Evolutionary conservation across 53 echinoderm and acorn worm genomes (phyloP).

Genomic region (Astropecten irregularis): DNA sequence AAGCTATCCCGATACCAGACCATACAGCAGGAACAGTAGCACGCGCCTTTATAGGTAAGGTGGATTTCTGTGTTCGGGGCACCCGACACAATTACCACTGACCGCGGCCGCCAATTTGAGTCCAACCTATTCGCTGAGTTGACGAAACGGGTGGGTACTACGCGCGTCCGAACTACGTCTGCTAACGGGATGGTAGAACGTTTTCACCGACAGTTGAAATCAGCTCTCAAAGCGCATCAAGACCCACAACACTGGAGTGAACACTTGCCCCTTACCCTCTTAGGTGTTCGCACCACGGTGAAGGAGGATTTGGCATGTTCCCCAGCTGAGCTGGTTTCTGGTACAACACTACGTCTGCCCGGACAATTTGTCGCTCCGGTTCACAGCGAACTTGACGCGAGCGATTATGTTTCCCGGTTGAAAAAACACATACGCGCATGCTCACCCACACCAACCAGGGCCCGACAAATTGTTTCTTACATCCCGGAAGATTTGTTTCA

Average conservation of each 20-base stretch:
- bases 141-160: slow-evolving; percentile 41
- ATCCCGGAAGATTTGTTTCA: background rate
- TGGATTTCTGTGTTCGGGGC: slow-evolving; percentile 62
- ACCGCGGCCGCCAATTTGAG: slow-evolving; percentile 67
- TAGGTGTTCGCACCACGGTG: slow-evolving; percentile 39
- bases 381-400: slow-evolving; percentile 1
- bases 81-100: slow-evolving; percentile 53
- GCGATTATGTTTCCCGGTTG: slow-evolving; percentile 30
- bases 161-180: slow-evolving; percentile 55
- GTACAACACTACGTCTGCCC: too few species aligned
- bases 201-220: too few species aligned
- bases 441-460: slow-evolving; percentile 22
- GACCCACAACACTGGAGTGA: too few species aligned
- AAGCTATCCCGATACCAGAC: slow-evolving; percentile 61
- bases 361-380: slow-evolving; percentile 22
- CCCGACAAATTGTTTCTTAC: background rate
- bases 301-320: too few species aligned
- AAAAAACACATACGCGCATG: slow-evolving; percentile 26
- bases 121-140: slow-evolving; percentile 47
- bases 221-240: too few species aligned
- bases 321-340: too few species aligned
- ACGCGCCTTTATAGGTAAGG: slow-evolving; percentile 33
- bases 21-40: slow-evolving; percentile 68
- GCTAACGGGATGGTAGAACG: slow-evolving; percentile 21
- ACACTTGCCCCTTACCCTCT: slow-evolving; percentile 31